A percentile compares a stretch with the other conserved stretches of the same genome.
Conservation (phyloP, 2,113 vertebrate genomes). For the Xiphorhynchus elegans region DNA sequence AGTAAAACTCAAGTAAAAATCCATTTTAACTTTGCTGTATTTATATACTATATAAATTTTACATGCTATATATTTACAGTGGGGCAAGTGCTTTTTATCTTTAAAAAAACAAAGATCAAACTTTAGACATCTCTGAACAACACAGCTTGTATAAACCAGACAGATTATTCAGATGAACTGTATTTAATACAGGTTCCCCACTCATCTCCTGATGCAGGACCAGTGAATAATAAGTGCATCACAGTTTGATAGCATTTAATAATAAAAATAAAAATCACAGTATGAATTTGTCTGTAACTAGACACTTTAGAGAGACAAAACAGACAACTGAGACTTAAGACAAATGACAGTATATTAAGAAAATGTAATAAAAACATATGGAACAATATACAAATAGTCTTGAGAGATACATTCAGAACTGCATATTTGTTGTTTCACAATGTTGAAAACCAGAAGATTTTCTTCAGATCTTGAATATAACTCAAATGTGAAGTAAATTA, state of each 20-base stretch:
- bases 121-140: constrained; percentile 85
- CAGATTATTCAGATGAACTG: constrained; percentile 85
- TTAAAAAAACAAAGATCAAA: constrained; percentile 86
- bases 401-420: constrained; percentile 81
- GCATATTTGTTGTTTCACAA: constrained; percentile 82
- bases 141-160: constrained; percentile 85
- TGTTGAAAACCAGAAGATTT: constrained; percentile 73
- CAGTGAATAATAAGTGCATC: constrained; percentile 85
- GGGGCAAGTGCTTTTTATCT: constrained; percentile 84
- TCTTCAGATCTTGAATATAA: constrained; percentile 77
- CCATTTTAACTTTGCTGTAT: constrained; percentile 77
- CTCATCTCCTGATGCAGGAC: constrained; percentile 87
- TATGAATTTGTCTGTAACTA: constrained; percentile 84
- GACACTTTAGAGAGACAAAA: constrained; percentile 79
- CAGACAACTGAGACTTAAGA: constrained; percentile 78
- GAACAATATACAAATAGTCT: constrained; percentile 74
- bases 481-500: constrained; percentile 71
- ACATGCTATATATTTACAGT: constrained; percentile 96
- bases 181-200: constrained; percentile 86
- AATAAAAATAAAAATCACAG: constrained; percentile 86
- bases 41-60: constrained; percentile 92
- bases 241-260: constrained; percentile 86
- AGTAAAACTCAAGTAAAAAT: constrained; percentile 51
- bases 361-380: constrained; percentile 78
- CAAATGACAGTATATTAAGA: constrained; percentile 78